Base-by-base conservation (phyloP, 1,140 invertebrate genomes). In the Plectus sambesii region DNA sequence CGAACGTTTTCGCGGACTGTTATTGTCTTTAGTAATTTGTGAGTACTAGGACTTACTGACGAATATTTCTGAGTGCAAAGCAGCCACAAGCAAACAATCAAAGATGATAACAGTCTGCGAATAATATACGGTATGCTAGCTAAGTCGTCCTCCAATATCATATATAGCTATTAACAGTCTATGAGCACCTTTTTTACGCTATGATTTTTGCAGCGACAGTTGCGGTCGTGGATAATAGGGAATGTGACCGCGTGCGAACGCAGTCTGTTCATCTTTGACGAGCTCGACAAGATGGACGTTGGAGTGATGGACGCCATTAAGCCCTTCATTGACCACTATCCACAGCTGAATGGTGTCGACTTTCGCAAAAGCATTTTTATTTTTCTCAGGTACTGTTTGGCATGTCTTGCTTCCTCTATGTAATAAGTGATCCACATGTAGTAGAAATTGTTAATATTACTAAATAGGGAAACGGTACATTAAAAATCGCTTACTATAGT, bases 221-320 rank as follows among this genome's bases (percentile, higher is more conserved):
- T 86, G 6, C 65, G 73, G 40, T 52, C 72, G 2, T 73, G 76
- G 62, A 78, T 88, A 35, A 70, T 73, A 51, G 67, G 68, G 0
- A 76, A 77, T 60, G 75, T 90, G 5, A 70, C 69, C 29, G 58
- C 66, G 5, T 97, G 90, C 74, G 73, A 76, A 6, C 73, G 74
- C 40, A 82, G 85, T 0, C 58, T 96, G 25, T 93, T 97, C 68
- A 82, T 97, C 53, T 93, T 98, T 75, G 92, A 98, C 75, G 92
- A 97, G 76, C 81, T 94, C 5, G 85, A 97, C 69, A 88, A 92
- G 70, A 87, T 94, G 77, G 83, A 86, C 5, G 65, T 76, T 17
- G 80, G 81, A 12, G 65, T 93, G 8, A 75, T 97, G 15, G 83
- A 94, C 70, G 76, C 76, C 9, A 75, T 97, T 19, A 83, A 84